These are phyloP conservation scores for Catharus ustulatus DNA, from an alignment of 2,797 vertebrate species.

Conservation along the genomic window DNA sequence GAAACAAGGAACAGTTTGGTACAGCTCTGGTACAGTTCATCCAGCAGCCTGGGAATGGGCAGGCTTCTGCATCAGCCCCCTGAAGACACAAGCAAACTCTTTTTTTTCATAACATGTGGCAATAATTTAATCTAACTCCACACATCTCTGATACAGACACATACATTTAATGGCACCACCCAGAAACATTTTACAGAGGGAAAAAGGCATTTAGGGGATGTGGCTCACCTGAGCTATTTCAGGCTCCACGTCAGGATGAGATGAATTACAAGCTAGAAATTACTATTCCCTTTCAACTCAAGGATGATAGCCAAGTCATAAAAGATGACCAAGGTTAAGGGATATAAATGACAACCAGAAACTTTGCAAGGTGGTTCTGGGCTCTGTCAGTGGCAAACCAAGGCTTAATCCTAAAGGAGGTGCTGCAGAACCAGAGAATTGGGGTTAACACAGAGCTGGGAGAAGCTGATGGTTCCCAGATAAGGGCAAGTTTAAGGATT, in stretches of 20 bases:
- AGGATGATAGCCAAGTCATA: neutral
- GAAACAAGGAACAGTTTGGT: neutral
- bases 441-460: neutral
- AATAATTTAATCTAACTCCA: neutral
- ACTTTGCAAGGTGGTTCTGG: neutral
- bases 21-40: neutral
- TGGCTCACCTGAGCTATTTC: neutral
- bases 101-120: neutral
- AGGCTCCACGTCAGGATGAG: neutral
- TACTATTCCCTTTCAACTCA: fast-evolving
- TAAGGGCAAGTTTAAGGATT: neutral
- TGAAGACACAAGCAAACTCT: neutral
- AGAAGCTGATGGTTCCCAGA: neutral
- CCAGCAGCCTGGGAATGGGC: neutral
- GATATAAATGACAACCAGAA: neutral
- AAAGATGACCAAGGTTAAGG: neutral
- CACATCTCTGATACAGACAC: neutral
- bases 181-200: neutral
- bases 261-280: neutral
- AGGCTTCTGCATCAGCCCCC: neutral
- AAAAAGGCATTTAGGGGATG: neutral
- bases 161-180: neutral
- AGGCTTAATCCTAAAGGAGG: neutral
- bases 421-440: neutral
- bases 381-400: neutral